phyloP scores from a whole-genome alignment of 2,113 vertebrate species.

The Bufo bufo region DNA sequence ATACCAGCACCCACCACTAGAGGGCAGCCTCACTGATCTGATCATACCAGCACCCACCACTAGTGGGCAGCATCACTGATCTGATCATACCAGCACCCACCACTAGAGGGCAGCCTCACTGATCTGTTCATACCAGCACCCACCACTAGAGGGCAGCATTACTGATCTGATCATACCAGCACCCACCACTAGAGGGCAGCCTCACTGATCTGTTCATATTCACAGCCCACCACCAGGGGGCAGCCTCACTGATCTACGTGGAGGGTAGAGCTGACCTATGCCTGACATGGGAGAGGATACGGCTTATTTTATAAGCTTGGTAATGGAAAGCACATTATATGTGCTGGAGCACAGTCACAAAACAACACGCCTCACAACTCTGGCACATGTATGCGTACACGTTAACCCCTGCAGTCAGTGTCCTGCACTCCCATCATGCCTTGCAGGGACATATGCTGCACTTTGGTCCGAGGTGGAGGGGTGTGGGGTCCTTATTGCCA shows the following conservation, averaged over 20 bases:
- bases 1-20: background rate
- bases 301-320: slow-evolving; percentile 7
- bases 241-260: background rate
- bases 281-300: background rate
- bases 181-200: background rate
- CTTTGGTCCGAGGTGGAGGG: slow-evolving; percentile 45
- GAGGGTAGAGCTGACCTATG: background rate
- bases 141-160: background rate
- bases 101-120: background rate
- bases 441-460: slow-evolving; percentile 15
- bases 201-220: background rate
- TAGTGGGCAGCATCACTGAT: background rate
- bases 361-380: background rate
- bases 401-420: background rate
- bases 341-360: background rate
- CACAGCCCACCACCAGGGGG: background rate
- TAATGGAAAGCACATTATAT: background rate
- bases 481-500: slow-evolving; percentile 33
- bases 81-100: background rate
- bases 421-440: background rate
- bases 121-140: background rate
- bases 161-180: background rate
- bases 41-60: too few species aligned
- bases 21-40: background rate
- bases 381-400: background rate